Evolutionary conservation across 2,113 vertebrate species (phyloP), one percentile per base, ranked within the genome.

Genomic region (Talpa occidentalis): DNA sequence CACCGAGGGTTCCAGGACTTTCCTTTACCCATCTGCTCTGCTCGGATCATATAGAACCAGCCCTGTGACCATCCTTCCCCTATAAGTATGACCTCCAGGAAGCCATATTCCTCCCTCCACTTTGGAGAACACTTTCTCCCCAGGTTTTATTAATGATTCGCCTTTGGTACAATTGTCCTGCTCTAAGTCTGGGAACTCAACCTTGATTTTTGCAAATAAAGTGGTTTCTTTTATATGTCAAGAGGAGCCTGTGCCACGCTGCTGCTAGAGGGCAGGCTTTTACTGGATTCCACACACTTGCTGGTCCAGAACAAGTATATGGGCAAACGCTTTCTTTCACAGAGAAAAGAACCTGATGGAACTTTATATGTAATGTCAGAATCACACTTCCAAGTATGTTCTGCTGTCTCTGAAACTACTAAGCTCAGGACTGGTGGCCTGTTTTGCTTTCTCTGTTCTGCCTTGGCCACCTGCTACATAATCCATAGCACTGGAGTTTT

Each of bases 171-270:
- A 7, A 22, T 73, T 44, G 44, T 44, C 91, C 52, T 95, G 26
- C 73, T 74, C 88, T 77, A n/a, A 93, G 95, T 72, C n/a, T n/a
- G 16, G 85, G 93, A 76, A 79, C 85, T 94, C 80, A 32, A 44
- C 15, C 91, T 49, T 49, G 47, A 49, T 49, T 49, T 49, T 49
- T 49, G 47, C 47, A 49, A 49, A 49, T 49, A 10, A 49, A 49
- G 2, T 49, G 47, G 47, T 49, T 49, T 49, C 47, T 49, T 49
- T 49, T 49, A 10, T 49, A 10, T 49, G 47, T 49, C 47, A 49
- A 49, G 12, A 12, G 47, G 47, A 49, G 9, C 47, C 47, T 49
- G 47, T 96, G 37, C 49, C 72, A 1, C 5, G 35, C 54, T 19
- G 32, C 80, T 52, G 32, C 44, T 42, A 49, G 7, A 19, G 54